Evolutionary conservation across 2,113 vertebrate genomes (phyloP).

Genomic region (Gracilinanus agilis): DNA sequence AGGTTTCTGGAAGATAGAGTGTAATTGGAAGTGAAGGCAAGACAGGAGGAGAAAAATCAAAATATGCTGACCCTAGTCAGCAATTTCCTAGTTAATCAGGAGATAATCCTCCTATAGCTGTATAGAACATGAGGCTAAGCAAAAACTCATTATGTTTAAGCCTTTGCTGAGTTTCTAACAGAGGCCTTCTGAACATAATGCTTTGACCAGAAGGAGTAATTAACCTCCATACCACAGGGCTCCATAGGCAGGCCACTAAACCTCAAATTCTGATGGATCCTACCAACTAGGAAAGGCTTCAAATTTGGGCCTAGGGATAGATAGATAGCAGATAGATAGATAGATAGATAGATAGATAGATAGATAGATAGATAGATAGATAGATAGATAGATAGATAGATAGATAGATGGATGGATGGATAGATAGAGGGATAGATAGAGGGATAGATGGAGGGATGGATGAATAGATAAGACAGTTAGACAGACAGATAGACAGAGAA

Average conservation of each 20-base stretch:
- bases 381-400: too few species aligned
- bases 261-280: neutral
- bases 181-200: constrained; percentile 61
- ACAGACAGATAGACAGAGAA: neutral
- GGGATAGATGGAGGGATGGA: too few species aligned
- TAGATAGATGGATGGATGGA: too few species aligned
- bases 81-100: constrained; percentile 69
- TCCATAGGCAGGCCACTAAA: neutral
- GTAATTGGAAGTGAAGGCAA: constrained; percentile 69
- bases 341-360: too few species aligned
- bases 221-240: neutral
- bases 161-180: constrained; percentile 46
- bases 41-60: constrained; percentile 55
- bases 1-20: constrained; percentile 55
- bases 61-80: constrained; percentile 69
- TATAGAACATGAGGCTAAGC: constrained; percentile 53
- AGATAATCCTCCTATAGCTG: constrained; percentile 61
- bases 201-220: constrained; percentile 38
- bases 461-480: too few species aligned
- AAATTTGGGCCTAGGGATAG: neutral
- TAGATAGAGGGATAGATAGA: too few species aligned
- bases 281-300: neutral
- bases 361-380: too few species aligned
- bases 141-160: constrained; percentile 43
- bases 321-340: too few species aligned